A percentile compares a stretch with the other conserved stretches of the same genome.
These are phyloP conservation scores for Macrosteles quadrilineatus DNA, from an alignment of 1,140 invertebrate genomes.

Conservation along the genomic window DNA sequence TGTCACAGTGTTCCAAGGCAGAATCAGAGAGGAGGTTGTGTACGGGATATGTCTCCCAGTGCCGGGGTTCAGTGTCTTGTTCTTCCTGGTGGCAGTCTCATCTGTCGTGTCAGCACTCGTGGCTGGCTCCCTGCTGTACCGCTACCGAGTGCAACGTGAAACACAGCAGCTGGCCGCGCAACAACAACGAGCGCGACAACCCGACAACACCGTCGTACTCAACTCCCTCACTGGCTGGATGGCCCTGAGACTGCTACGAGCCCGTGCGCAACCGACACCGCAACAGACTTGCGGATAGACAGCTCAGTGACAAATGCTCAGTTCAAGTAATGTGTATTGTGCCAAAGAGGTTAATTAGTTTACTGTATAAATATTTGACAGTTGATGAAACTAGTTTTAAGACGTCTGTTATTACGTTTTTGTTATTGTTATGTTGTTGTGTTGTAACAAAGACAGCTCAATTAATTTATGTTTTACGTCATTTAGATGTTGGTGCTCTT, in stretches of 20 bases:
- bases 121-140: constrained; percentile 71
- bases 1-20: constrained; percentile 83
- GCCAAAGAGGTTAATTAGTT: constrained; percentile 35
- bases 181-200: constrained; percentile 51
- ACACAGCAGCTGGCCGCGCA: constrained; percentile 44
- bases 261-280: constrained; percentile 49
- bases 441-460: constrained; percentile 30
- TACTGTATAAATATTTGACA: constrained; percentile 29
- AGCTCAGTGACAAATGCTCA: constrained; percentile 29
- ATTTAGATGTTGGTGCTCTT: constrained; percentile 19
- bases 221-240: constrained; percentile 71
- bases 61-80: constrained; percentile 82
- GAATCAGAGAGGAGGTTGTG: constrained; percentile 79
- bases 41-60: constrained; percentile 91
- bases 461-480: constrained; percentile 23
- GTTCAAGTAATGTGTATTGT: constrained; percentile 35
- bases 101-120: constrained; percentile 79
- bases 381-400: constrained; percentile 11
- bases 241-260: constrained; percentile 64
- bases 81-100: constrained; percentile 81
- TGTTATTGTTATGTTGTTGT: constrained; percentile 29
- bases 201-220: no score
- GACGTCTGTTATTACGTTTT: constrained; percentile 29
- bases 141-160: constrained; percentile 71
- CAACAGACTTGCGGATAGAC: constrained; percentile 39